These are phyloP conservation scores for Metacarcinus magister DNA, from an alignment of 2,888 invertebrate genomes.

Conservation along the genomic window DNA sequence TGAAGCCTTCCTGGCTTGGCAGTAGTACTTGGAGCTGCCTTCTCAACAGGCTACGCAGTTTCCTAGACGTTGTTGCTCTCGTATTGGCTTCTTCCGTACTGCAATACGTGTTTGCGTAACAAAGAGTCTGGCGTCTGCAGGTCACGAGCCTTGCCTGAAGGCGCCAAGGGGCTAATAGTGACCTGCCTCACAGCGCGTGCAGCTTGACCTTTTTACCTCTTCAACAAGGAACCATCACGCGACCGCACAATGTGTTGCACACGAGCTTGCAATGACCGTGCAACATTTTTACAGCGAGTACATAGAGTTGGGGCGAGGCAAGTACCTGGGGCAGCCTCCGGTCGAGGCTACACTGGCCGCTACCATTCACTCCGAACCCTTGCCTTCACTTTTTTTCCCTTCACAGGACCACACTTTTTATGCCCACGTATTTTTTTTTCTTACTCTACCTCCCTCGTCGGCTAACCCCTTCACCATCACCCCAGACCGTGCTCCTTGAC, in stretches of 20 bases:
- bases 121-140: background rate
- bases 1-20: background rate
- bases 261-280: constrained; percentile 80
- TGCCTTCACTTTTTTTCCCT: constrained; percentile 52
- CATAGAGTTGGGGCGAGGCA: constrained; percentile 52
- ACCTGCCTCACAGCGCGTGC: constrained; percentile 60
- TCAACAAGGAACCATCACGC: constrained; percentile 74
- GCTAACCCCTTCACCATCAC: background rate
- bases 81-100: background rate
- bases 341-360: constrained; percentile 55
- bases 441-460: background rate
- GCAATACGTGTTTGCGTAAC: background rate
- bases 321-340: constrained; percentile 43
- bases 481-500: background rate
- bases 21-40: background rate
- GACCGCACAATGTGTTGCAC: constrained; percentile 76
- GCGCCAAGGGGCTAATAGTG: background rate
- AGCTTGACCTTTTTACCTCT: constrained; percentile 68
- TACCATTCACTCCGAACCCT: constrained; percentile 62
- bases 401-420: constrained; percentile 43
- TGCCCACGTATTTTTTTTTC: background rate
- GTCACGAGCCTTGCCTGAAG: constrained; percentile 49
- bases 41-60: background rate
- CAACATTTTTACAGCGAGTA: constrained; percentile 76
- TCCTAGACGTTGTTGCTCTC: background rate